Base-by-base conservation (phyloP, 2,888 invertebrate genomes). In the Ephialtes manifestator region DNA sequence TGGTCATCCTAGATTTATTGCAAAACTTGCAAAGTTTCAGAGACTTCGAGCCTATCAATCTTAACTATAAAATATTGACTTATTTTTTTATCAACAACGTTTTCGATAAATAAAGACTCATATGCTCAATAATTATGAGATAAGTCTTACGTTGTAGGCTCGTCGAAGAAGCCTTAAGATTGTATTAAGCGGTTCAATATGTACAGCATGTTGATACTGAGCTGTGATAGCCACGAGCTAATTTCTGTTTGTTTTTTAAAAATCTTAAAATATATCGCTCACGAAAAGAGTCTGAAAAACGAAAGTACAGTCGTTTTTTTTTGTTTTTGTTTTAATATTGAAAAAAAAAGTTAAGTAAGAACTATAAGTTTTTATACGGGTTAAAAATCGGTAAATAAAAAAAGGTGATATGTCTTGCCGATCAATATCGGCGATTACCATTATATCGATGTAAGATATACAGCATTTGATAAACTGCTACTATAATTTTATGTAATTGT, bases 321-420 rank as follows among this genome's bases (percentile, higher is more conserved):
- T 35, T 35, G 7, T 31, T 63, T n/a, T 8, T n/a, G n/a, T 63
- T 31, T 7, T 15, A n/a, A 4, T 63, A n/a, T n/a, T n/a, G n/a
- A n/a, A n/a, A n/a, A 15, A 5, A 15, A 31, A 58, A 20, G 58
- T 31, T 31, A 11, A 55, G 7, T 18, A 2, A 24, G 24, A 20
- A 55, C 53, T 20, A 24, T 24, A 20, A 20, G 53, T 58, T 28
- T 60, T 60, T n/a, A 35, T 60, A 60, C 35, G 60, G 60, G n/a
- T 60, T 60, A n/a, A 31, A 13, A 31, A 10, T 28, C 58, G 58
- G 31, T 58, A 31, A 10, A 28, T 28, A 58, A 28, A 60, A 24
- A 55, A 20, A 24, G 13, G 13, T 28, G 55, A 35, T 31, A 13
- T 4, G 15, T 15, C 1, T 4, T 31, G 4, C 13, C 15, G 28